phyloP scores from a whole-genome alignment of 2,113 vertebrate genomes.

The Trinectes maculatus region DNA sequence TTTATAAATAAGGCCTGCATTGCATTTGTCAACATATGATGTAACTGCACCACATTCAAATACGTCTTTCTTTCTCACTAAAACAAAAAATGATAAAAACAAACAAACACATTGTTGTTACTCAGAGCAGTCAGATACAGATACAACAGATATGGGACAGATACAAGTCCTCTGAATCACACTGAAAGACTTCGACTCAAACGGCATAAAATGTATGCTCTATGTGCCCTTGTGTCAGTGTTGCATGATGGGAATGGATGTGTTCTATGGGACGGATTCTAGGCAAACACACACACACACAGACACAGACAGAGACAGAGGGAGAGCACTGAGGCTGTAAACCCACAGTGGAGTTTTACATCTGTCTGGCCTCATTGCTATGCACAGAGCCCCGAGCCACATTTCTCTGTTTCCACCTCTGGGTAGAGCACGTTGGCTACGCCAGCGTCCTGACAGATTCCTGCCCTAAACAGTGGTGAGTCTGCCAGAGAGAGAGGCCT shows the following conservation, averaged over 20 bases:
- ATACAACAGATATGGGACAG: too few species aligned
- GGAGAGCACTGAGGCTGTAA: slow-evolving; percentile 57
- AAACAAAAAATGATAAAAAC: not conserved
- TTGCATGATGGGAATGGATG: slow-evolving; percentile 57
- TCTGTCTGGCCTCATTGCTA: slow-evolving; percentile 83
- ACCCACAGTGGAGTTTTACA: slow-evolving; percentile 74
- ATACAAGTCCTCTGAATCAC: slow-evolving; percentile 8
- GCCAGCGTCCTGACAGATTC: slow-evolving; percentile 75
- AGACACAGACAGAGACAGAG: not conserved
- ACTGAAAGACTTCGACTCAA: slow-evolving; percentile 31
- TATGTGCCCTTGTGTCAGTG: slow-evolving; percentile 45
- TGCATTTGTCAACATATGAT: not conserved
- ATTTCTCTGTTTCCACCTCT: slow-evolving; percentile 53
- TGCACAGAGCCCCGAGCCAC: slow-evolving; percentile 71
- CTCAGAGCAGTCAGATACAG: too few species aligned
- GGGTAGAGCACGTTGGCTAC: slow-evolving; percentile 64
- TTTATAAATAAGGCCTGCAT: not conserved
- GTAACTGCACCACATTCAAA: too few species aligned
- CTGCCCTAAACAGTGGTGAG: slow-evolving; percentile 54
- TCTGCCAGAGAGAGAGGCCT: slow-evolving; percentile 68
- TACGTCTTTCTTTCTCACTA: not conserved
- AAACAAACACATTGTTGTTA: too few species aligned
- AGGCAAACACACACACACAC: slow-evolving; percentile 29
- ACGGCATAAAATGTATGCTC: slow-evolving; percentile 53
- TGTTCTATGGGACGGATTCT: slow-evolving; percentile 40